Evolutionary conservation across 2,888 invertebrate genomes (phyloP), one percentile per base, ranked within the genome.

Genomic region (Theretra japonica): DNA sequence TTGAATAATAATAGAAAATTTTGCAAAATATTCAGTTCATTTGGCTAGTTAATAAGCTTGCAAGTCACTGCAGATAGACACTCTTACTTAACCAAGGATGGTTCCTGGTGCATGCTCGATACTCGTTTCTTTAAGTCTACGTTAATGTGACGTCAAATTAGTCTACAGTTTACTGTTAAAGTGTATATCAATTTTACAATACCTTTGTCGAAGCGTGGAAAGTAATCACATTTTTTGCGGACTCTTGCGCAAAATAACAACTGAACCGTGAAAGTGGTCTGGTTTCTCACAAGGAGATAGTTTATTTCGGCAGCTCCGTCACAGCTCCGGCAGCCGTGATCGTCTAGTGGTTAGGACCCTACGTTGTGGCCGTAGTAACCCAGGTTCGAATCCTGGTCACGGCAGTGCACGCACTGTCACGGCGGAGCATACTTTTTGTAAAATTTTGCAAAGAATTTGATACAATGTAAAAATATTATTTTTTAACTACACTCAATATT

Each of bases 291-390:
- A 41, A 70, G 41, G 15, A 30, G 28, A 25, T 28, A 48, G 17
- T 33, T 2, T 21, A 68, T 76, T 81, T 75, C 57, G 71, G 30
- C 17, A 21, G 21, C 15, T n/a, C 59, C 7, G 7, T 70, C 81
- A 85, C 75, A 84, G 86, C 86, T 86, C 83, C 84, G 79, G 33
- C 77, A 90, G 91, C 91, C 89, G 90, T 90, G 88, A 96, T 96
- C 96, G 96, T 96, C 95, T 96, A 96, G 96, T 96, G 96, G 96
- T 96, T 96, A 96, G 96, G 96, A 96, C 96, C 95, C 96, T 96
- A 96, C 96, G 96, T 96, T 96, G 96, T 96, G 96, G 96, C 96
- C 96, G 96, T 96, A 96, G 96, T 96, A 96, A 96, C 96, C 96
- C 96, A 95, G 96, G 95, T 96, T 95, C 95, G 95, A 96, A 95